Evolutionary conservation across 2,113 vertebrate genomes (phyloP).

Genomic region (Lathamus discolor): DNA sequence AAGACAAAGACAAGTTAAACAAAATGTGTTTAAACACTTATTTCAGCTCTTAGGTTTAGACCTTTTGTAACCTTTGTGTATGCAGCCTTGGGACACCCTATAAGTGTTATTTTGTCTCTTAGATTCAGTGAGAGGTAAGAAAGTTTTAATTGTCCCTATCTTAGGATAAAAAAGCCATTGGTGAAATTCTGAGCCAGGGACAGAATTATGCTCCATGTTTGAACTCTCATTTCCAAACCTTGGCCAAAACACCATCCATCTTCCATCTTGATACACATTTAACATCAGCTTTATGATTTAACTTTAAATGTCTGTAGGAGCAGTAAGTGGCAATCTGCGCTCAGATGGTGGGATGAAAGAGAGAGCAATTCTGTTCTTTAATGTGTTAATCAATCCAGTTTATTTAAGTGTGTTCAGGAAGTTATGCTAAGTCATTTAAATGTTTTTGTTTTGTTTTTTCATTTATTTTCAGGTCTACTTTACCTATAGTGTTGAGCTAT

Average conservation of each 20-base stretch:
- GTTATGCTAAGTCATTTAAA: not conserved
- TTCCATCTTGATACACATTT: not conserved
- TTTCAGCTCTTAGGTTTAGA: not conserved
- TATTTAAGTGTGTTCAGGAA: not conserved
- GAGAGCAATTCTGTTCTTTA: not conserved
- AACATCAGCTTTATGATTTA: not conserved
- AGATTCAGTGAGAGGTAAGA: not conserved
- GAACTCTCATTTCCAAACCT: not conserved
- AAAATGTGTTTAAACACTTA: not conserved
- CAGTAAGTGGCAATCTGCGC: not conserved
- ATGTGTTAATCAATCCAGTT: not conserved
- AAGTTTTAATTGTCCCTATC: not conserved
- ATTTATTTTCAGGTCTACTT: constrained; percentile 41
- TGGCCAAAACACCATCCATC: not conserved
- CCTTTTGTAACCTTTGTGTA: not conserved
- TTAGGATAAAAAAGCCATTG: not conserved
- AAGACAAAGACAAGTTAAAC: not conserved
- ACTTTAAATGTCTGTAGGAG: not conserved
- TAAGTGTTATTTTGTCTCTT: not conserved
- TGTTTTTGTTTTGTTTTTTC: not conserved
- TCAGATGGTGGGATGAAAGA: not conserved
- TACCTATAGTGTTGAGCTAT: not conserved
- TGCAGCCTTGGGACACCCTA: not conserved
- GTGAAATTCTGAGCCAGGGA: not conserved
- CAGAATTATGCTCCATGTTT: not conserved